Conservation (phyloP, 1,140 invertebrate species). For the Adelges cooleyi region DNA sequence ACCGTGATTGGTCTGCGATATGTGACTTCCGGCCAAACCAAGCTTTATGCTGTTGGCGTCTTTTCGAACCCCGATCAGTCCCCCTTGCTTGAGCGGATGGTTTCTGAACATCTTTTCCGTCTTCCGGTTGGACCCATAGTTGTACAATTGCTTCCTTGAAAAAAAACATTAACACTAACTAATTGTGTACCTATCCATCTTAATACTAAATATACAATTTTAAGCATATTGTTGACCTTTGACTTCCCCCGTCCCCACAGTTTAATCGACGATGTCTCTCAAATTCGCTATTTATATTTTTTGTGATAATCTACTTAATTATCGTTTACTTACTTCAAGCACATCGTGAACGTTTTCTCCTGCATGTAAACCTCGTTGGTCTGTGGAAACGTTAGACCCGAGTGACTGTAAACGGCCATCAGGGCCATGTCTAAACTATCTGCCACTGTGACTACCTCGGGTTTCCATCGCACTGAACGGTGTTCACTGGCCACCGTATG, state of each 20-base stretch:
- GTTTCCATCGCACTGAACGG: background rate
- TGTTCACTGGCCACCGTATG: constrained; percentile 9
- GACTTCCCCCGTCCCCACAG: no score
- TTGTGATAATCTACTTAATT: no score
- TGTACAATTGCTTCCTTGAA: background rate
- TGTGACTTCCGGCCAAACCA: constrained; percentile 4
- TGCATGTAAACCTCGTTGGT: constrained; percentile 9
- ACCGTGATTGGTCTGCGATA: constrained; percentile 18
- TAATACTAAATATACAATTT: no score
- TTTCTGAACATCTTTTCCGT: constrained; percentile 14
- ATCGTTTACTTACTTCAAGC: constrained; percentile 15
- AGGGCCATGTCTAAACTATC: constrained; percentile 7
- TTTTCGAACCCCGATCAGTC: background rate
- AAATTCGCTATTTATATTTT: no score
- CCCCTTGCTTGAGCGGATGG: constrained; percentile 8
- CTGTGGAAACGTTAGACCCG: background rate
- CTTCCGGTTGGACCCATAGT: background rate
- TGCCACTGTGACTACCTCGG: background rate
- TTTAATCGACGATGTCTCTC: no score
- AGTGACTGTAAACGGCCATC: constrained; percentile 6
- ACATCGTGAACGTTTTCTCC: background rate
- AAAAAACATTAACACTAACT: no score
- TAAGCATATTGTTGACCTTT: no score
- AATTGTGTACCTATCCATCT: no score
- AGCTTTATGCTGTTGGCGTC: constrained; percentile 17